Conservation (phyloP, 2,797 vertebrate genomes). For the Rhinella marina region DNA sequence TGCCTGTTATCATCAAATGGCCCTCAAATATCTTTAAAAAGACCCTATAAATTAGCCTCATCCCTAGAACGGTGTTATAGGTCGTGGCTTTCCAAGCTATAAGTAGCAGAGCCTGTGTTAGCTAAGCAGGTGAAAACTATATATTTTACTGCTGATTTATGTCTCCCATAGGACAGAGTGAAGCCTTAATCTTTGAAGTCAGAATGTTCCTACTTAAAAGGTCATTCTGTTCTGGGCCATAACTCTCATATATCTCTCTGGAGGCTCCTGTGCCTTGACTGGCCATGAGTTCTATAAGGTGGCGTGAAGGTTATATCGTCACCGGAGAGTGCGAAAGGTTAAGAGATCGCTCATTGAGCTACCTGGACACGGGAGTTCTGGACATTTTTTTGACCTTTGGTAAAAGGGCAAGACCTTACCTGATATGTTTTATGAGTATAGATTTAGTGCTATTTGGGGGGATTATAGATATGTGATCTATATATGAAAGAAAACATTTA, state of each 20-base stretch:
- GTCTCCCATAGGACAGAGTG: slow-evolving; percentile 23
- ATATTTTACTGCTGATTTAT: slow-evolving; percentile 41
- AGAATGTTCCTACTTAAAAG: slow-evolving; percentile 42
- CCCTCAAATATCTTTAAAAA: neutral
- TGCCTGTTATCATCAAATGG: neutral
- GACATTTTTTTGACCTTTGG: slow-evolving; percentile 24
- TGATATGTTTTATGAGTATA: neutral
- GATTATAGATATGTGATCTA: neutral
- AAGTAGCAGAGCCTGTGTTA: slow-evolving; percentile 2
- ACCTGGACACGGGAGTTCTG: neutral
- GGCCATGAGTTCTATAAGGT: slow-evolving; percentile 14
- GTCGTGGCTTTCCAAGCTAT: neutral
- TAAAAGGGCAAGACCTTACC: slow-evolving; percentile 38
- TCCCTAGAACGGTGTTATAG: neutral
- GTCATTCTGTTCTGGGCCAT: slow-evolving; percentile 32
- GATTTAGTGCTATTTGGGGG: neutral
- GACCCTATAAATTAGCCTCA: neutral
- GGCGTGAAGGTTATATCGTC: slow-evolving; percentile 26
- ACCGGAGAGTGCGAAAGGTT: slow-evolving; percentile 43
- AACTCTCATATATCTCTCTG: slow-evolving; percentile 16
- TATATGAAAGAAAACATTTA: neutral
- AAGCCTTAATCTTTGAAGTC: slow-evolving; percentile 36
- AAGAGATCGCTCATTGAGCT: slow-evolving; percentile 14
- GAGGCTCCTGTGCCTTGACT: slow-evolving; percentile 22
- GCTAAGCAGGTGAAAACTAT: slow-evolving; percentile 20